Conservation (phyloP, 1,140 invertebrate species). For the Daktulosphaira vitifoliae region DNA sequence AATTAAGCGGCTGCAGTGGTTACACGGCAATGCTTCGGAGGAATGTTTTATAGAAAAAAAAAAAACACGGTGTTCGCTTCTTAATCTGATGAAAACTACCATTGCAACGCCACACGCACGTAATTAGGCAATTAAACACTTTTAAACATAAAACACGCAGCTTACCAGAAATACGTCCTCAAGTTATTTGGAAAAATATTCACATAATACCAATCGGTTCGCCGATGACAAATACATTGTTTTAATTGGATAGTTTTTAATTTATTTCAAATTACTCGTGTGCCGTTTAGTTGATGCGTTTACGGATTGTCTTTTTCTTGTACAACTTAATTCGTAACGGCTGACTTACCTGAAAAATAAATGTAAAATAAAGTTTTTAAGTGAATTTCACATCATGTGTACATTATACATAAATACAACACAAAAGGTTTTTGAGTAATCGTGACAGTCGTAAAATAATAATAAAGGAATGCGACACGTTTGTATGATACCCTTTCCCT, state of each 20-base stretch:
- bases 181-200: no score
- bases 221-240: no score
- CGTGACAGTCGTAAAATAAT: slow-evolving; percentile 8
- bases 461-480: slow-evolving; percentile 17
- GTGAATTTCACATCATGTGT: no score
- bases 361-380: no score
- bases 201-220: no score
- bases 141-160: neutral
- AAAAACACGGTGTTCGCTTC: neutral
- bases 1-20: neutral
- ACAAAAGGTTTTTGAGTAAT: neutral
- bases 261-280: no score
- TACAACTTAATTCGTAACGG: neutral
- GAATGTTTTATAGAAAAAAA: slow-evolving; percentile 7
- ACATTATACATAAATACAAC: no score
- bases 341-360: slow-evolving; percentile 24
- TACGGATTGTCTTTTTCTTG: no score
- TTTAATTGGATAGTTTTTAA: no score
- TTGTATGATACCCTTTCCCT: neutral
- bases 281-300: no score
- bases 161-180: no score
- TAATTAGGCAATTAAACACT: slow-evolving; percentile 18
- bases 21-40: slow-evolving; percentile 9
- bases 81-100: neutral
- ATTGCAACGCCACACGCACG: neutral